phyloP scores from a whole-genome alignment of 2,113 vertebrate genomes.

The Rhinoderma darwinii region DNA sequence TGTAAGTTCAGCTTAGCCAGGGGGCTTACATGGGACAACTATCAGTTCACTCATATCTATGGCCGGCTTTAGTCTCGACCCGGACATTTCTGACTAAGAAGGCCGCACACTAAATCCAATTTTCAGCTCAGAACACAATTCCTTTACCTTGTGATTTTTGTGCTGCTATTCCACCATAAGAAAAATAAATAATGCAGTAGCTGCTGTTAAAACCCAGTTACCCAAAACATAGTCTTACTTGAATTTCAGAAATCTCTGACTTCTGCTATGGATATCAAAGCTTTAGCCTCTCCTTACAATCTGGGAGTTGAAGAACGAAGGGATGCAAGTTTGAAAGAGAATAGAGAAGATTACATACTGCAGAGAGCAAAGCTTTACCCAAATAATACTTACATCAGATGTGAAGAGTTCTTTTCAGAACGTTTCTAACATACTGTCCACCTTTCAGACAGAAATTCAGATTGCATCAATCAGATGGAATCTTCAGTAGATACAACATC shows the following conservation, averaged over 20 bases:
- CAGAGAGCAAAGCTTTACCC: not conserved
- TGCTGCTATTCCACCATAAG: not conserved
- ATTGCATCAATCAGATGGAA: not conserved
- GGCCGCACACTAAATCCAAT: not conserved
- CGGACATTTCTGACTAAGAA: not conserved
- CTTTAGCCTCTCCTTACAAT: slow-evolving; percentile 1
- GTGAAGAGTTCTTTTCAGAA: not conserved
- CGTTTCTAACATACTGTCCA: not conserved
- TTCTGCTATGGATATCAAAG: not conserved
- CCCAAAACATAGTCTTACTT: not conserved
- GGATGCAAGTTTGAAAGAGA: slow-evolving; percentile 11
- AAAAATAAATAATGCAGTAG: not conserved
- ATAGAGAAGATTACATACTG: not conserved
- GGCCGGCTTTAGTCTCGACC: not conserved
- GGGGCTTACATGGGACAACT: not conserved
- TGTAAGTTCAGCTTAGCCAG: not conserved
- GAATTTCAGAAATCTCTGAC: not conserved
- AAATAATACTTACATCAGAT: not conserved
- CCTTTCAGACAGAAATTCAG: not conserved
- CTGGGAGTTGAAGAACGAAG: not conserved
- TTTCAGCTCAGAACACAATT: not conserved
- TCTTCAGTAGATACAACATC: not conserved
- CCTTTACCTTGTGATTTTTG: not conserved
- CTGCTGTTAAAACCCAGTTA: not conserved
- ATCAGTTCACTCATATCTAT: not conserved